phyloP scores from a whole-genome alignment of 2,797 vertebrate genomes.

The Typhlichthys subterraneus region DNA sequence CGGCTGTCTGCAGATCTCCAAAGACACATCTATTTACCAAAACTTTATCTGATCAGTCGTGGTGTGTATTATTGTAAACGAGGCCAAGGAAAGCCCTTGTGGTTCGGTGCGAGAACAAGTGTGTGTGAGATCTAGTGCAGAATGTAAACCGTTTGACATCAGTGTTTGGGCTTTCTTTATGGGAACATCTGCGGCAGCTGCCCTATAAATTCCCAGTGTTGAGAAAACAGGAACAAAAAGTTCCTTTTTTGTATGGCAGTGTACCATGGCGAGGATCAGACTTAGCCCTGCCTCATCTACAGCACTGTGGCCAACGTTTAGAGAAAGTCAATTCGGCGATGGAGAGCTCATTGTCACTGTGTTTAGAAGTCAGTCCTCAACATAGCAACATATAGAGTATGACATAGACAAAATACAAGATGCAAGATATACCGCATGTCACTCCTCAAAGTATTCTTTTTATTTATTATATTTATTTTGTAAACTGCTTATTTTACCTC shows the following conservation, averaged over 20 bases:
- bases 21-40: conserved; percentile 43
- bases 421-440: not conserved
- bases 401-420: conserved; percentile 25
- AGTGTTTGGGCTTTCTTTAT: conserved; percentile 80
- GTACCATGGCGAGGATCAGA: conserved; percentile 69
- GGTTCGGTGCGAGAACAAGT: conserved; percentile 67
- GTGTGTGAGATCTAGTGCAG: conserved; percentile 64
- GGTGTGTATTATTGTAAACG: conserved; percentile 51
- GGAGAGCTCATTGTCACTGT: conserved; percentile 41
- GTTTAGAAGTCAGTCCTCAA: conserved; percentile 42
- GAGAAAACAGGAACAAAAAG: conserved; percentile 79
- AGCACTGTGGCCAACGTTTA: conserved; percentile 50
- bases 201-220: conserved; percentile 77
- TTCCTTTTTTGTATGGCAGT: conserved; percentile 78
- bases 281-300: conserved; percentile 64
- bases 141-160: conserved; percentile 80
- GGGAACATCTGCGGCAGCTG: conserved; percentile 82
- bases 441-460: conserved; percentile 2
- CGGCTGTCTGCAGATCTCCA: conserved; percentile 22
- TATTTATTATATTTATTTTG: conserved; percentile 8
- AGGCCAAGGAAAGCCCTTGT: conserved; percentile 43
- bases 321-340: conserved; percentile 70
- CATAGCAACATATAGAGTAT: conserved; percentile 46
- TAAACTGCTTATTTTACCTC: conserved; percentile 1
- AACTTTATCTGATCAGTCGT: conserved; percentile 32